Conservation (phyloP, 2,113 vertebrate species). For the Callorhinus ursinus region DNA sequence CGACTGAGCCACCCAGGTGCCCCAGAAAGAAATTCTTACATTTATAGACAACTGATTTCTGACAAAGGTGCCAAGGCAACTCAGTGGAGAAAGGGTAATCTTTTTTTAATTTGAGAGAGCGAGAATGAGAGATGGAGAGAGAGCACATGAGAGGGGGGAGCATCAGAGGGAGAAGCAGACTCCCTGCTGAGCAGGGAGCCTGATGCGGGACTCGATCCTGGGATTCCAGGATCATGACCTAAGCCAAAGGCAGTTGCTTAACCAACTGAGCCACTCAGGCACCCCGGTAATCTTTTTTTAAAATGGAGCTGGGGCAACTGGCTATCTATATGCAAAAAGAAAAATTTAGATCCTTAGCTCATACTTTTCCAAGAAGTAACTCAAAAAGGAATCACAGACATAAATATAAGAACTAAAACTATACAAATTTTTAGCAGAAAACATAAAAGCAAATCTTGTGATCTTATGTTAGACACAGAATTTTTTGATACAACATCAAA, state of each 20-base stretch:
- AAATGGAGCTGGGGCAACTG: not conserved
- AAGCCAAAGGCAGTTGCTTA: no score
- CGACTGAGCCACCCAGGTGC: no score
- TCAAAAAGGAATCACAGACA: not conserved
- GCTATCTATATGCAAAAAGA: not conserved
- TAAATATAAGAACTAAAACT: not conserved
- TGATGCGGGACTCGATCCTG: no score
- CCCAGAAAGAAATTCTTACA: not conserved
- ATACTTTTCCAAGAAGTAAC: not conserved
- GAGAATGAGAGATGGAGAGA: no score
- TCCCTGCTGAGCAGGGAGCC: no score
- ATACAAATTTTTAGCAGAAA: not conserved
- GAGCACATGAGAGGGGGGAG: no score
- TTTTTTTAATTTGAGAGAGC: not conserved
- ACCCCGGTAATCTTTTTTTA: not conserved
- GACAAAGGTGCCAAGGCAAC: not conserved
- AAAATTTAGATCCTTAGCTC: not conserved
- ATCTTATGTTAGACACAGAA: not conserved
- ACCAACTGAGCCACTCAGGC: no score
- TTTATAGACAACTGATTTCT: not conserved
- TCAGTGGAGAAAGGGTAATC: not conserved
- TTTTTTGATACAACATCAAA: not conserved
- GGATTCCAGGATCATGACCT: no score
- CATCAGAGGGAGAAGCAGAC: no score
- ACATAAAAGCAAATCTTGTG: not conserved